Conservation (phyloP, 2,113 vertebrate species). For the sheep (Ovis aries) region ARS-UI_Ramb_v3.0 NC_056080.1:64179001-64179500, state of each 20-base stretch:
- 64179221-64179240: not conserved
- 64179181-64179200: not conserved
- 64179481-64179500: not conserved
- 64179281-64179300: not conserved
- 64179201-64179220: not conserved
- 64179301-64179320: not conserved
- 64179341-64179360: not conserved
- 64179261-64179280: not conserved
- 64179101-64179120: not conserved
- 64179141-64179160: not conserved
- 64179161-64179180: not conserved
- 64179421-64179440: not conserved
- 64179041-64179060: not conserved
- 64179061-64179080: not conserved
- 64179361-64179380: not conserved
- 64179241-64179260: not conserved
- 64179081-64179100: not conserved
- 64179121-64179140: not conserved
- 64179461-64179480: not conserved
- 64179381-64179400: conserved; percentile 10
- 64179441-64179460: not conserved
- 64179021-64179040: not conserved
- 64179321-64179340: not conserved
- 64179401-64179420: not conserved
- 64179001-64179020: not conserved